A percentile compares a stretch with the other conserved stretches of the same genome.
Evolutionary conservation across 2,113 vertebrate species (phyloP).

Genomic region (Tenebrosternarchus preto): DNA sequence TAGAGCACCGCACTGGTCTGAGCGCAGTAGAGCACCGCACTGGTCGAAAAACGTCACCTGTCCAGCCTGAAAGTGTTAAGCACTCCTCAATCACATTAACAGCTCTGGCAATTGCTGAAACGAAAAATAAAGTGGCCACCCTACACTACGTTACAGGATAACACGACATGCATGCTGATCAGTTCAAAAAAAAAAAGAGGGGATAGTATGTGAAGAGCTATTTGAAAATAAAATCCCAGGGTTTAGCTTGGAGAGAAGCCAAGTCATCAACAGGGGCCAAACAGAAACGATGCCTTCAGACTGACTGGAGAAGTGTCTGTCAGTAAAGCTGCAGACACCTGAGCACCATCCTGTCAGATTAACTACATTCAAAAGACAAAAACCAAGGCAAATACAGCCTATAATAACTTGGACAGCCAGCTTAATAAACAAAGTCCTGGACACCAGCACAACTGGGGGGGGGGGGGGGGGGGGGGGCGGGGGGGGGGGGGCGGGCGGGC

Average conservation of each 20-base stretch:
- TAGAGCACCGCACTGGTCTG: too few relatives aligned
- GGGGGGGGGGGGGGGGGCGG: too few relatives aligned
- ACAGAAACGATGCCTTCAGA: constrained; percentile 26
- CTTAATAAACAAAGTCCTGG: constrained; percentile 1
- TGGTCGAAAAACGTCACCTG: constrained; percentile 23
- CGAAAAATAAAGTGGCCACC: neutral
- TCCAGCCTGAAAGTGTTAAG: constrained; percentile 14
- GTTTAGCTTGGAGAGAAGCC: constrained; percentile 52
- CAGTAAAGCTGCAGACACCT: constrained; percentile 26
- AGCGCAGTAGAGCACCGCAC: too few relatives aligned
- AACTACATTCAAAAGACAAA: constrained; percentile 48
- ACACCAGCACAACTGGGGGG: neutral
- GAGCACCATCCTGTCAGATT: constrained; percentile 42
- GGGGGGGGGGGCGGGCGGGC: too few relatives aligned
- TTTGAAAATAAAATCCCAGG: constrained; percentile 12
- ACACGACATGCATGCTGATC: neutral
- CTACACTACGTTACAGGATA: neutral
- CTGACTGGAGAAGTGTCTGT: constrained; percentile 28
- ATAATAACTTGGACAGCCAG: constrained; percentile 18
- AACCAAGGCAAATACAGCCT: constrained; percentile 42
- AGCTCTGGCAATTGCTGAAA: neutral
- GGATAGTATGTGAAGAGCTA: constrained; percentile 30
- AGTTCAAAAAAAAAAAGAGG: constrained; percentile 6
- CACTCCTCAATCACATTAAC: constrained; percentile 8
- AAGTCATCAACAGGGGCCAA: constrained; percentile 45